phyloP scores from a whole-genome alignment of 2,797 vertebrate genomes.

The Crocidura indochinensis region DNA sequence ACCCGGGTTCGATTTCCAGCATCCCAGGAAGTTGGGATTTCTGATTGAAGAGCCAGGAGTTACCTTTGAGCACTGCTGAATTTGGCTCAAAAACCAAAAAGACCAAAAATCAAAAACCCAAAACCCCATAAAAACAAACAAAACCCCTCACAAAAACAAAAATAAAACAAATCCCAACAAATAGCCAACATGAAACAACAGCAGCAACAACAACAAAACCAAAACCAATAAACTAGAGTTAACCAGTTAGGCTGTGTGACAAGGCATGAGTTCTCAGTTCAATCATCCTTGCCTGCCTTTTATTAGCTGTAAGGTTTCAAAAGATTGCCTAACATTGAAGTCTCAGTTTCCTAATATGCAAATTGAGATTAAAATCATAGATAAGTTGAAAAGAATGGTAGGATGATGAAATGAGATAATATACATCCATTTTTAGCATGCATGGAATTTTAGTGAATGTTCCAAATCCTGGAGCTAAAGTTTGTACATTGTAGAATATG shows the following conservation, averaged over 20 bases:
- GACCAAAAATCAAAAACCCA: no score
- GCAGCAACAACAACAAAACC: no score
- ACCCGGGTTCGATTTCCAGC: no score
- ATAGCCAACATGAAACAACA: no score
- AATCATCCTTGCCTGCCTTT: background rate
- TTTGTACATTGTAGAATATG: background rate
- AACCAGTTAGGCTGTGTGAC: background rate
- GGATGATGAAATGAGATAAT: background rate
- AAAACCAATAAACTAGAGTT: no score
- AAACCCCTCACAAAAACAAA: no score
- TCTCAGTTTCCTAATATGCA: constrained; percentile 7
- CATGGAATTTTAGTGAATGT: background rate
- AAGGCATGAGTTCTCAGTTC: background rate
- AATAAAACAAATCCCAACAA: no score
- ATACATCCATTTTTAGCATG: background rate
- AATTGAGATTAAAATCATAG: constrained; percentile 12
- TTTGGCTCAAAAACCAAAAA: no score
- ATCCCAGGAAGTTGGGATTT: no score
- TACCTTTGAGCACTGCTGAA: no score
- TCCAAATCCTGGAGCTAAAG: background rate
- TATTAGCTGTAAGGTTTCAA: background rate
- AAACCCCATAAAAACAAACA: no score
- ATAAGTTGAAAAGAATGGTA: background rate
- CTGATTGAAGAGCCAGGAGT: no score
- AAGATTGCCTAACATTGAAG: background rate